Conservation (phyloP, 2,797 vertebrate species). For the Echeneis naucrates region DNA sequence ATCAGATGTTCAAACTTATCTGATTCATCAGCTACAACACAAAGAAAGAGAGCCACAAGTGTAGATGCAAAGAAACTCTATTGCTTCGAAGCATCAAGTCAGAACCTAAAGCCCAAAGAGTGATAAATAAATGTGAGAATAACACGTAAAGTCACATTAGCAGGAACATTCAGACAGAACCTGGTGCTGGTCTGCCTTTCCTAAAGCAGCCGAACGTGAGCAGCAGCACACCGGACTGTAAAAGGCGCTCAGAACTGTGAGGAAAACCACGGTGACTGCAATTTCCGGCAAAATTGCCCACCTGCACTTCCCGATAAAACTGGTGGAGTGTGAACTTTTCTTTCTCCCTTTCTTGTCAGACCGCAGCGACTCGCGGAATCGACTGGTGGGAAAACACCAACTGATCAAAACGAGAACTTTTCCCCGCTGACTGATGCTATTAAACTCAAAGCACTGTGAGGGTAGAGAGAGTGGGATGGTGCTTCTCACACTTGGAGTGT, state of each 20-base stretch:
- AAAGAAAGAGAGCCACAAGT: neutral
- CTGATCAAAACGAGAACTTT: slow-evolving; percentile 58
- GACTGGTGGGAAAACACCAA: slow-evolving; percentile 56
- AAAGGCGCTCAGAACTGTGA: neutral
- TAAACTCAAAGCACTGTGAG: slow-evolving; percentile 37
- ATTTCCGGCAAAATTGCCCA: slow-evolving; percentile 40
- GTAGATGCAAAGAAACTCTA: neutral
- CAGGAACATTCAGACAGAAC: too few species aligned
- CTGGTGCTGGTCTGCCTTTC: too few species aligned
- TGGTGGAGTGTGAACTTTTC: slow-evolving; percentile 15
- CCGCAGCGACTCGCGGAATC: slow-evolving; percentile 45
- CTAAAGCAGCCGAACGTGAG: neutral
- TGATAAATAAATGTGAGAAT: too few species aligned
- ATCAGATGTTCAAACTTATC: too few species aligned
- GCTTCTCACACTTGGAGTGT: slow-evolving; percentile 46
- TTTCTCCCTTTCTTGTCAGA: slow-evolving; percentile 31
- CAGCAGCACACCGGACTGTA: neutral
- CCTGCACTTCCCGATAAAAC: slow-evolving; percentile 44
- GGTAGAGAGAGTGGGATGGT: slow-evolving; percentile 39
- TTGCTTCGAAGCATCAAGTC: too few species aligned
- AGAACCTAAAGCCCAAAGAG: neutral
- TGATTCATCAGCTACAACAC: neutral
- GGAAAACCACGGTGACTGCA: slow-evolving; percentile 24
- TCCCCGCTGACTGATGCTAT: slow-evolving; percentile 60
- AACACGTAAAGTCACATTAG: too few species aligned